phyloP scores from a whole-genome alignment of 2,113 vertebrate genomes.

The Pyrgilauda ruficollis region DNA sequence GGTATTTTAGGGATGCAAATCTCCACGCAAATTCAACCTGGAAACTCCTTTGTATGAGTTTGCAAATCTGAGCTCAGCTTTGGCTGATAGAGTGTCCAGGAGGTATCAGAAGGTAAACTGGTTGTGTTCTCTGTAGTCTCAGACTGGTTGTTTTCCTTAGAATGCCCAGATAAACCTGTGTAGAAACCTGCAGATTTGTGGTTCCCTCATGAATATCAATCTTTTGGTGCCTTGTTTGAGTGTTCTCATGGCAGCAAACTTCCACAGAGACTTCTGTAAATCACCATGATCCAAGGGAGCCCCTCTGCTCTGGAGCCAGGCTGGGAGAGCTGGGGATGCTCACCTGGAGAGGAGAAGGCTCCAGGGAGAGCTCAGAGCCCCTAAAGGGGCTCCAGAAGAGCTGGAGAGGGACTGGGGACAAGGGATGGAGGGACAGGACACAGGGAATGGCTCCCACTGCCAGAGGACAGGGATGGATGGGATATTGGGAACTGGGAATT shows the following conservation, averaged over 20 bases:
- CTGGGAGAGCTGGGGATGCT: neutral
- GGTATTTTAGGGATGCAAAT: conserved; percentile 49
- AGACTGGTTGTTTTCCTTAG: neutral
- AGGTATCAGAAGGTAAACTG: neutral
- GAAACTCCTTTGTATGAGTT: neutral
- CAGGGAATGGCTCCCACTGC: neutral
- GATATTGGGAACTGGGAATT: neutral
- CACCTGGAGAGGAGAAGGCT: neutral
- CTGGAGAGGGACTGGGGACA: neutral
- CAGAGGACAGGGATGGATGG: fast-evolving
- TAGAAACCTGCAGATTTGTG: neutral
- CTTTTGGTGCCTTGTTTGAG: neutral
- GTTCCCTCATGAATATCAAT: neutral
- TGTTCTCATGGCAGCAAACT: neutral
- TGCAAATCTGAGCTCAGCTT: neutral
- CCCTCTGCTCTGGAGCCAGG: neutral
- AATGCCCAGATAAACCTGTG: neutral
- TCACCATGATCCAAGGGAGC: neutral
- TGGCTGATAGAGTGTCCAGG: neutral
- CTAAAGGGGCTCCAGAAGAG: neutral
- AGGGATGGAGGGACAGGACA: neutral
- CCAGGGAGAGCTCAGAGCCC: neutral
- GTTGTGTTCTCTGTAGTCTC: neutral
- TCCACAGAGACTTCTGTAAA: neutral
- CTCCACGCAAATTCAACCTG: neutral